phyloP scores from a whole-genome alignment of 1,140 invertebrate species.

The Cheumatopsyche charites region DNA sequence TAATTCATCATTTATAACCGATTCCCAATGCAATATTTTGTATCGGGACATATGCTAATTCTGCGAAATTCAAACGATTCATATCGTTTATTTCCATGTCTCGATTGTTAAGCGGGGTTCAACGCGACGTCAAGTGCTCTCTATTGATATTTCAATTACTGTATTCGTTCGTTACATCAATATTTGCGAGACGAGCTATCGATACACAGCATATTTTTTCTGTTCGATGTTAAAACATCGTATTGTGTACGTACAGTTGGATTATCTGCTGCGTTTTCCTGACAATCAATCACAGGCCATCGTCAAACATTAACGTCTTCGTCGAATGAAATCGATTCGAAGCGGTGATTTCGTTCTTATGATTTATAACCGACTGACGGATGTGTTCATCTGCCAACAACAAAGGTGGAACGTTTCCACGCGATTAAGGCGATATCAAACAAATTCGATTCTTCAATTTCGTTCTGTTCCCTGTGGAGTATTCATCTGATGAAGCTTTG shows the following conservation, averaged over 20 bases:
- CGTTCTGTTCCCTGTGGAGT: too few relatives aligned
- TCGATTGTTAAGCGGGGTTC: background rate
- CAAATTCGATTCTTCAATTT: too few relatives aligned
- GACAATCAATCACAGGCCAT: slow-evolving; percentile 11
- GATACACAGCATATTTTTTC: background rate
- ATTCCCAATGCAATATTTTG: too few relatives aligned
- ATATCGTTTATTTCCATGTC: background rate
- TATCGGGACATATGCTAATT: too few relatives aligned
- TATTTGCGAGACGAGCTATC: background rate
- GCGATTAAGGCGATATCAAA: background rate
- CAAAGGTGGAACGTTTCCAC: background rate
- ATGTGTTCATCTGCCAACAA: slow-evolving; percentile 12
- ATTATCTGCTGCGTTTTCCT: slow-evolving; percentile 2
- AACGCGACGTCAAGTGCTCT: slow-evolving; percentile 2
- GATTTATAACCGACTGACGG: background rate
- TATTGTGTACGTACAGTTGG: background rate
- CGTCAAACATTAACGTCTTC: slow-evolving; percentile 16
- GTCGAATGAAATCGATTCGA: slow-evolving; percentile 16
- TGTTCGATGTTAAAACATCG: background rate
- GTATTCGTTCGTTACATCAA: background rate
- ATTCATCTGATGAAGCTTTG: too few relatives aligned
- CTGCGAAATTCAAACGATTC: too few relatives aligned
- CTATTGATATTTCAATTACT: background rate
- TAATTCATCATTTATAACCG: too few relatives aligned
- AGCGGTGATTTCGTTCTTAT: background rate